Percentiles rank a stretch among this genome's conserved stretches.
Conservation (phyloP, 2,113 vertebrate genomes). For the Cynoglossus semilaevis region DNA sequence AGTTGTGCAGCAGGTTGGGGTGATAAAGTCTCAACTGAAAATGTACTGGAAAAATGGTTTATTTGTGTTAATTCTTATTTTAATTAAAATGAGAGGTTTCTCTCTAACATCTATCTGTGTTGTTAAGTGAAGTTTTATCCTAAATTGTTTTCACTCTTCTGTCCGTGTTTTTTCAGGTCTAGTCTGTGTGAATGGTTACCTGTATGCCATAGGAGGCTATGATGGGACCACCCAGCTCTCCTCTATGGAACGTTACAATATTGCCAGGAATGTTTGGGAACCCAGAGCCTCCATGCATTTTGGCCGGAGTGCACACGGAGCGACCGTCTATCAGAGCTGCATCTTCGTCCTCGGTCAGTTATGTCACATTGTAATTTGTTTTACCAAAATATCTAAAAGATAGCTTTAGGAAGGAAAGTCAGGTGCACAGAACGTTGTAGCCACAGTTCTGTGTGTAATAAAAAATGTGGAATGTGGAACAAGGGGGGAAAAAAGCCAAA, state of each 20-base stretch:
- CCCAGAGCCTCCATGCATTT: constrained; percentile 72
- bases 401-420: no score
- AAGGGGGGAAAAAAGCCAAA: no score
- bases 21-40: background rate
- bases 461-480: no score
- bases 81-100: no score
- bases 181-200: constrained; percentile 70
- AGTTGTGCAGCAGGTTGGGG: background rate
- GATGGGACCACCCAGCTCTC: constrained; percentile 74
- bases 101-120: no score
- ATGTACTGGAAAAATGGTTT: no score
- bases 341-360: constrained; percentile 78
- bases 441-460: no score
- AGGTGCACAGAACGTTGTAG: no score
- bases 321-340: constrained; percentile 69
- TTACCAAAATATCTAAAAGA: no score
- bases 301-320: constrained; percentile 77
- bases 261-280: constrained; percentile 73
- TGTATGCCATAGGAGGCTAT: constrained; percentile 80
- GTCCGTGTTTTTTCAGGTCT: constrained; percentile 59
- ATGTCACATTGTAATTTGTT: background rate
- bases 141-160: background rate
- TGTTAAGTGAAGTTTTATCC: background rate
- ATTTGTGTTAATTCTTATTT: no score
- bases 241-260: constrained; percentile 76